These are phyloP conservation scores for Protaetia brevitarsis DNA, from an alignment of 1,140 invertebrate genomes.

Conservation along the genomic window DNA sequence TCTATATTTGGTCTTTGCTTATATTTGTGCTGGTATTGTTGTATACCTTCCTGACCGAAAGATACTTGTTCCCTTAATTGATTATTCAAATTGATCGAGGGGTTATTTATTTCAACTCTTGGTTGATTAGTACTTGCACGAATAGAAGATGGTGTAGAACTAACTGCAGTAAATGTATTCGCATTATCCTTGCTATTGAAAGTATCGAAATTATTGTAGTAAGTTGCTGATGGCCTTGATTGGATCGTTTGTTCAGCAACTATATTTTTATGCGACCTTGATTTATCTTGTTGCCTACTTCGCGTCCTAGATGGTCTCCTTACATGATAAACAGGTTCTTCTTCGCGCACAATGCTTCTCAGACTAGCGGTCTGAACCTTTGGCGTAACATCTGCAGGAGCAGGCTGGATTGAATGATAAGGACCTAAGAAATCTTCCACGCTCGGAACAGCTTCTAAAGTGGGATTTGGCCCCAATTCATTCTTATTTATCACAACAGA, in stretches of 20 bases:
- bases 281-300: conserved; percentile 9
- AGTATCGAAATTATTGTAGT: background rate
- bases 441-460: background rate
- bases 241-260: background rate
- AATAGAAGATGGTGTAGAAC: background rate
- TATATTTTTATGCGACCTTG: background rate
- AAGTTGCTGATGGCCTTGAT: background rate
- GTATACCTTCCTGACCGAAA: background rate
- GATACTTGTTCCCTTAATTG: background rate
- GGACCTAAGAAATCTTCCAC: conserved; percentile 2
- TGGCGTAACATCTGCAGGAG: background rate
- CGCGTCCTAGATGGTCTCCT: background rate
- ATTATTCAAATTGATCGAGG: background rate
- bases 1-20: background rate
- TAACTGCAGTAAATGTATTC: background rate
- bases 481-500: conserved; percentile 66
- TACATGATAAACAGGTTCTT: background rate
- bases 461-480: background rate
- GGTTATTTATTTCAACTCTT: background rate
- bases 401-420: background rate
- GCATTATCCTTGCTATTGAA: background rate
- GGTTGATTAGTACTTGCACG: background rate
- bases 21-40: background rate
- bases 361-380: conserved; percentile 19
- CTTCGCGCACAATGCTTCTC: background rate